These are phyloP conservation scores for Choristoneura fumiferana DNA, from an alignment of 1,140 invertebrate genomes.

Conservation along the genomic window DNA sequence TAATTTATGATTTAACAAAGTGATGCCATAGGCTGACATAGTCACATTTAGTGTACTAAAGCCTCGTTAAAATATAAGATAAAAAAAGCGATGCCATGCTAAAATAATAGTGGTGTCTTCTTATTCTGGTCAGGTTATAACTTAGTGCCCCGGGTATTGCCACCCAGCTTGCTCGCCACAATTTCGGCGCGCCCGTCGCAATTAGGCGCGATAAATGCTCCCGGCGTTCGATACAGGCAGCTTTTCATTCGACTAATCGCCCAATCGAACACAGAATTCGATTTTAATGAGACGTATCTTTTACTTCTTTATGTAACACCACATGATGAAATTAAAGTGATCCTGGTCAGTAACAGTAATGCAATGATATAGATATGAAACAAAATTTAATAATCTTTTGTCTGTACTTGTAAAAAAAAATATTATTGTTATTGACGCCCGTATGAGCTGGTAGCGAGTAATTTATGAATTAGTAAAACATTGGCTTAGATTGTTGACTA, in stretches of 20 bases:
- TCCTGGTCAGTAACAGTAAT: slow-evolving; percentile 27
- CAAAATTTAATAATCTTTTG: neutral
- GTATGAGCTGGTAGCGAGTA: slow-evolving; percentile 52
- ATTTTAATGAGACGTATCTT: slow-evolving; percentile 65
- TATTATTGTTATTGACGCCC: slow-evolving; percentile 43
- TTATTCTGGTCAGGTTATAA: too few relatives aligned
- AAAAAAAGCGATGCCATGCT: too few relatives aligned
- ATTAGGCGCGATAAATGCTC: slow-evolving; percentile 72
- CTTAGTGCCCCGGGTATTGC: slow-evolving; percentile 36
- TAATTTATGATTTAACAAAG: too few relatives aligned
- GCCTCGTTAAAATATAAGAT: too few relatives aligned
- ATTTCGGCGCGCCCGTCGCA: slow-evolving; percentile 67
- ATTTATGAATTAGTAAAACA: slow-evolving; percentile 56
- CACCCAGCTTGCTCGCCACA: slow-evolving; percentile 54
- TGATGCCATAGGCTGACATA: too few relatives aligned
- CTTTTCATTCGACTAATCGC: slow-evolving; percentile 67
- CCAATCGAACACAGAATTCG: slow-evolving; percentile 60
- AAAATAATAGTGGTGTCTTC: too few relatives aligned
- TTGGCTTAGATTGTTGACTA: slow-evolving; percentile 39
- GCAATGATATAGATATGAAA: neutral
- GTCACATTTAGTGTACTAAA: too few relatives aligned
- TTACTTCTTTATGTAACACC: slow-evolving; percentile 59
- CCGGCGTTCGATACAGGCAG: slow-evolving; percentile 59
- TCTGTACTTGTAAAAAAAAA: neutral
- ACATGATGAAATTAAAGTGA: slow-evolving; percentile 48